Conservation (phyloP, 2,113 vertebrate genomes). For the Eurystomus gularis region DNA sequence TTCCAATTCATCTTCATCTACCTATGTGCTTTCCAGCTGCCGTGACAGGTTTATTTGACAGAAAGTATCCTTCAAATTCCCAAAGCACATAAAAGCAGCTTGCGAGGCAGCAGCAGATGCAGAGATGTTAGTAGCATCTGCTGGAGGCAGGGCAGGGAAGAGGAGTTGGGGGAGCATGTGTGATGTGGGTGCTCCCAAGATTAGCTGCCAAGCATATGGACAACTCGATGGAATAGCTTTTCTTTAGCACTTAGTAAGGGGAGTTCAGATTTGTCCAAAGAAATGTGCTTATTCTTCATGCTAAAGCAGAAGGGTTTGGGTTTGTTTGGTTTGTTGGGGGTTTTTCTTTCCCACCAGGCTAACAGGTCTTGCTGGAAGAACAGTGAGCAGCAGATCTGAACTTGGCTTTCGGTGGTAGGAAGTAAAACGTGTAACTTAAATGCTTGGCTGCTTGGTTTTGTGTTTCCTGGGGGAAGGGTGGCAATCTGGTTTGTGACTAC, state of each 20-base stretch:
- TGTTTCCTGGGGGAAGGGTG: background rate
- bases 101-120: constrained; percentile 1
- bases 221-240: background rate
- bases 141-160: background rate
- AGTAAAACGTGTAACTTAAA: background rate
- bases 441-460: background rate
- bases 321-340: background rate
- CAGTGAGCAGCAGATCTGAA: background rate
- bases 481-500: background rate
- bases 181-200: background rate
- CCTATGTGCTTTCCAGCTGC: background rate
- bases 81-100: background rate
- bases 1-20: background rate
- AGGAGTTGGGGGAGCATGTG: background rate
- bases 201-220: background rate
- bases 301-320: background rate
- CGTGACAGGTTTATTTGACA: background rate
- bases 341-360: background rate
- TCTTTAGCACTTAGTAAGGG: background rate
- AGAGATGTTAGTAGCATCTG: background rate
- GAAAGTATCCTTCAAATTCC: background rate
- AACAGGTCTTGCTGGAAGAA: background rate
- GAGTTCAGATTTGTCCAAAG: background rate
- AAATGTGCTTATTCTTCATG: background rate
- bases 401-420: background rate